phyloP scores from a whole-genome alignment of 2,888 invertebrate genomes.

The Ophion ellenae region DNA sequence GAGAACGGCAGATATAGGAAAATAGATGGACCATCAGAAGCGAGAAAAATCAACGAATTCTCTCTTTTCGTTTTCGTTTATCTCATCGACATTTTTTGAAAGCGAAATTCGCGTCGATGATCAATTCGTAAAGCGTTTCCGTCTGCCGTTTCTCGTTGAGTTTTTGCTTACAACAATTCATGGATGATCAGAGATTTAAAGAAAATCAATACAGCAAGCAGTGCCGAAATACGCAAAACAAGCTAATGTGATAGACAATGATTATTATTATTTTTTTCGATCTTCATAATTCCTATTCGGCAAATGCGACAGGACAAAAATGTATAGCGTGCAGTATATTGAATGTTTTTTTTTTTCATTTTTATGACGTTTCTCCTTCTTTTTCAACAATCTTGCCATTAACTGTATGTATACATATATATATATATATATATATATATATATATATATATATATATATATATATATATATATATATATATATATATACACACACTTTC shows the following conservation, averaged over 20 bases:
- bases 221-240: slow-evolving; percentile 63
- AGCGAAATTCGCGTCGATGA: slow-evolving; percentile 13
- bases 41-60: slow-evolving; percentile 34
- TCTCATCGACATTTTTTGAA: slow-evolving; percentile 29
- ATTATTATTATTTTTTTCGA: slow-evolving; percentile 52
- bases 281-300: slow-evolving; percentile 50
- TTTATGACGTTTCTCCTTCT: slow-evolving; percentile 41
- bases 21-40: slow-evolving; percentile 31
- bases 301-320: slow-evolving; percentile 62
- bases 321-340: slow-evolving; percentile 59
- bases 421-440: background rate
- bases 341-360: slow-evolving; percentile 34
- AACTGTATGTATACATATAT: slow-evolving; percentile 37
- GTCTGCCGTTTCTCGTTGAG: slow-evolving; percentile 50
- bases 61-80: slow-evolving; percentile 34
- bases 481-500: background rate
- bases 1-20: slow-evolving; percentile 68
- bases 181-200: slow-evolving; percentile 53
- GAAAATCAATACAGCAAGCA: slow-evolving; percentile 54
- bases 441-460: too few species aligned
- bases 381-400: slow-evolving; percentile 58
- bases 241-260: slow-evolving; percentile 62
- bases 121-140: slow-evolving; percentile 2
- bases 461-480: slow-evolving; percentile 7
- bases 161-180: slow-evolving; percentile 59